Evolutionary conservation across 2,888 invertebrate genomes (phyloP).

Genomic region (Lithophane leautieri): DNA sequence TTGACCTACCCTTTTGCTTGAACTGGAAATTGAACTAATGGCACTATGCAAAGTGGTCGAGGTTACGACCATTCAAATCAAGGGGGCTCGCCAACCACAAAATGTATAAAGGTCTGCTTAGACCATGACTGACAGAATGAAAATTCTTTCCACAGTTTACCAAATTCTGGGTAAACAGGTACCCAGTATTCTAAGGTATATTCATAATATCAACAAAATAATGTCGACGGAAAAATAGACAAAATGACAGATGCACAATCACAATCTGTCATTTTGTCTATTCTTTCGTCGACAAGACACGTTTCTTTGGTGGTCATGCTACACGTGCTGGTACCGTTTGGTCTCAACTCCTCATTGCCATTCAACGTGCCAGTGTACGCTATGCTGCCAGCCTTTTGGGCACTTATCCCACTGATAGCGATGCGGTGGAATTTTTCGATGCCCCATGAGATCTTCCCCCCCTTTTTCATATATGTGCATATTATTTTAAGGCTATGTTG

Average conservation of each 20-base stretch:
- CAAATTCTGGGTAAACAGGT: not conserved
- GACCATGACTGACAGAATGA: not conserved
- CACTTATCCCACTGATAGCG: not conserved
- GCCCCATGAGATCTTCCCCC: not conserved
- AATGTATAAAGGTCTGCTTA: not conserved
- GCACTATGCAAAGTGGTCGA: no score
- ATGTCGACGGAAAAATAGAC: no score
- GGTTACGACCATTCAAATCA: no score
- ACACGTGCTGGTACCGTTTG: no score
- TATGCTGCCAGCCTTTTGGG: not conserved
- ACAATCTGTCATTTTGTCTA: no score
- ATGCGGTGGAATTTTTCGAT: not conserved
- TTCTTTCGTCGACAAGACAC: no score
- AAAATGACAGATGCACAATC: no score
- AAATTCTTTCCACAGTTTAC: not conserved
- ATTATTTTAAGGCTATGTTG: not conserved
- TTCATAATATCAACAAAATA: not conserved
- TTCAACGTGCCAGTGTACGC: not conserved
- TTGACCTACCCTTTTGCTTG: no score
- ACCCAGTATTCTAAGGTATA: not conserved
- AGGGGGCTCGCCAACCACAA: no score
- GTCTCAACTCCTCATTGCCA: not conserved
- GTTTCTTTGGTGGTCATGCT: no score
- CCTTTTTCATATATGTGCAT: not conserved
- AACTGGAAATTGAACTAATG: no score